These are phyloP conservation scores for Pteronura brasiliensis DNA, from an alignment of 2,113 vertebrate species.

Conservation along the genomic window DNA sequence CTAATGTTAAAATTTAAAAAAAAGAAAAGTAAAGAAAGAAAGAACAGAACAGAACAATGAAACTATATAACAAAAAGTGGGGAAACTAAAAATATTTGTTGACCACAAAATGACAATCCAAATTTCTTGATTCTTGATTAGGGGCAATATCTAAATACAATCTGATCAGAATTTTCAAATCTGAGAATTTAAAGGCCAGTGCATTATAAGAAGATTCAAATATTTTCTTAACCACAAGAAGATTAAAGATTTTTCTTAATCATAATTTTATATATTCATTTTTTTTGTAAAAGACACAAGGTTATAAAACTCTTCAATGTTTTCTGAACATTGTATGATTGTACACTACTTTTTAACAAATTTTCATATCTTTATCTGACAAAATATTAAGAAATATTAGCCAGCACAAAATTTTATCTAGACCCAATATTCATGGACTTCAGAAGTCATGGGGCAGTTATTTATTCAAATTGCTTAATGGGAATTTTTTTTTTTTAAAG, in stretches of 20 bases:
- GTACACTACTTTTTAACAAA: background rate
- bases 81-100: background rate
- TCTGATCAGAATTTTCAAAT: background rate
- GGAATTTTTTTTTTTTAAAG: background rate
- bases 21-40: background rate
- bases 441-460: background rate
- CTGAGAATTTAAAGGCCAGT: background rate
- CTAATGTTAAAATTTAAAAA: background rate
- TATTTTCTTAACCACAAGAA: background rate
- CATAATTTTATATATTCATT: background rate
- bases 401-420: background rate
- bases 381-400: background rate
- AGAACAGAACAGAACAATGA: background rate
- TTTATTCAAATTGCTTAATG: background rate
- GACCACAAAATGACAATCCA: background rate
- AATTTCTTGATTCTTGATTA: background rate
- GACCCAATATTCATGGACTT: background rate
- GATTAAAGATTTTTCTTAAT: background rate
- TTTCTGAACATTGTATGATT: background rate
- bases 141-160: background rate
- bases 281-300: background rate
- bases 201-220: background rate
- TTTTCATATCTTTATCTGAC: background rate
- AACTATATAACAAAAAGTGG: background rate
- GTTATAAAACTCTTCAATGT: background rate